phyloP scores from a whole-genome alignment of 2,113 vertebrate species.

The Bos javanicus region DNA sequence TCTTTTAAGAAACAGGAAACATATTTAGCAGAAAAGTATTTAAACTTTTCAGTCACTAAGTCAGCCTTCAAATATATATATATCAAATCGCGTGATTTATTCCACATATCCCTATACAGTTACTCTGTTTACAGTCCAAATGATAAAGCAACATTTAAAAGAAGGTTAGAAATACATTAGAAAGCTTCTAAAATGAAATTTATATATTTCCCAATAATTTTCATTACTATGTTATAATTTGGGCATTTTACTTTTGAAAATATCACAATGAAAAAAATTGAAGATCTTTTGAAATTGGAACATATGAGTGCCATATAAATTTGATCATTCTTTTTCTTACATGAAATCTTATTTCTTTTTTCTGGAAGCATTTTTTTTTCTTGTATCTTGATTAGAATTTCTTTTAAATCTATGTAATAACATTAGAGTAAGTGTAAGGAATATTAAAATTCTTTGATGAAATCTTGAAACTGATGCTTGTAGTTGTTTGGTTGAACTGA shows the following conservation, averaged over 20 bases:
- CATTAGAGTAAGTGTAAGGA: not conserved
- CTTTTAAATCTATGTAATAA: not conserved
- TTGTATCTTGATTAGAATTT: not conserved
- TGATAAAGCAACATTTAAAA: not conserved
- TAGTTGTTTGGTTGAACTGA: constrained; percentile 8
- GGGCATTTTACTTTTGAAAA: not conserved
- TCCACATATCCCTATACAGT: accelerated
- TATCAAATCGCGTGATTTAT: not conserved
- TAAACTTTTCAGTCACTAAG: not conserved
- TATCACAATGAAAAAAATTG: not conserved
- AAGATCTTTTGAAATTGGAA: not conserved
- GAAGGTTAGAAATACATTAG: not conserved
- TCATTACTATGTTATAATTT: not conserved
- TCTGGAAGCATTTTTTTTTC: not conserved
- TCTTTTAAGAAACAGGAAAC: not conserved
- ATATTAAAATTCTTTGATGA: constrained; percentile 27
- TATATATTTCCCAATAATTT: not conserved
- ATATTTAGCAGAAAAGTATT: not conserved
- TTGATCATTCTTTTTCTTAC: not conserved
- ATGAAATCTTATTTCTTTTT: not conserved
- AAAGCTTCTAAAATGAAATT: not conserved
- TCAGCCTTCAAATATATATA: not conserved
- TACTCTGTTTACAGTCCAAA: not conserved
- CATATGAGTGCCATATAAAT: not conserved
- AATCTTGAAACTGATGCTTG: constrained; percentile 13